Conservation (phyloP, 2,888 invertebrate genomes). For the Mythimna impura region DNA sequence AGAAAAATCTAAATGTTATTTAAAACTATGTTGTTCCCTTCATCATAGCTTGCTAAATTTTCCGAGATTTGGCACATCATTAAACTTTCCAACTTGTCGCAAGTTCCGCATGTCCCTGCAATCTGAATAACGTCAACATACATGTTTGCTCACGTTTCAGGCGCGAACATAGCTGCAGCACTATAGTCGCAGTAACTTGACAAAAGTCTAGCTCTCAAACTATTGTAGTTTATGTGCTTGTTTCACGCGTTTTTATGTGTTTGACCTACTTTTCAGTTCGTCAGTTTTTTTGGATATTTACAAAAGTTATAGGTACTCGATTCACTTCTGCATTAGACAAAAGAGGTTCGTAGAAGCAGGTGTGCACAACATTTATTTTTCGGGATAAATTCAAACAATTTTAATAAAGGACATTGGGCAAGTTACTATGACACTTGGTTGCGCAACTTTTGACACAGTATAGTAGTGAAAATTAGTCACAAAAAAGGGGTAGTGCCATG, state of each 20-base stretch:
- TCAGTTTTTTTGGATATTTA: not conserved
- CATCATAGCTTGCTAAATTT: conserved; percentile 4
- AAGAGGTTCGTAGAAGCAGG: too few species aligned
- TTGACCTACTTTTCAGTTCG: not conserved
- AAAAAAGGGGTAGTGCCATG: too few species aligned
- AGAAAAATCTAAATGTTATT: not conserved
- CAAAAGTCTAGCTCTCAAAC: conserved; percentile 16
- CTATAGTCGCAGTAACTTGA: conserved; percentile 24
- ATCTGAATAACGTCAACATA: conserved; percentile 56
- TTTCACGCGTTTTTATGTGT: not conserved
- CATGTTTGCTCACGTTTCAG: conserved; percentile 47
- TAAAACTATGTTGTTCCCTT: not conserved
- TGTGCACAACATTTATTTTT: too few species aligned
- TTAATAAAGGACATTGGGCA: too few species aligned
- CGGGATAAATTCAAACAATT: too few species aligned
- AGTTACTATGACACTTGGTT: too few species aligned
- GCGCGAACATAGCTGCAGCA: conserved; percentile 11
- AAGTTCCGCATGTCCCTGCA: conserved; percentile 48
- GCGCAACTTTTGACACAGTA: too few species aligned
- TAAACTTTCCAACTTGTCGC: conserved; percentile 49
- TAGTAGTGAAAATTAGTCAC: too few species aligned
- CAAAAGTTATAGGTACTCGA: not conserved
- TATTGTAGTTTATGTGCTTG: conserved; percentile 25
- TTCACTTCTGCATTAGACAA: too few species aligned
- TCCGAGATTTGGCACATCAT: conserved; percentile 36